Evolutionary conservation across 2,888 invertebrate species (phyloP), one percentile per base, ranked within the genome.

Genomic region (Eupithecia vulgata): DNA sequence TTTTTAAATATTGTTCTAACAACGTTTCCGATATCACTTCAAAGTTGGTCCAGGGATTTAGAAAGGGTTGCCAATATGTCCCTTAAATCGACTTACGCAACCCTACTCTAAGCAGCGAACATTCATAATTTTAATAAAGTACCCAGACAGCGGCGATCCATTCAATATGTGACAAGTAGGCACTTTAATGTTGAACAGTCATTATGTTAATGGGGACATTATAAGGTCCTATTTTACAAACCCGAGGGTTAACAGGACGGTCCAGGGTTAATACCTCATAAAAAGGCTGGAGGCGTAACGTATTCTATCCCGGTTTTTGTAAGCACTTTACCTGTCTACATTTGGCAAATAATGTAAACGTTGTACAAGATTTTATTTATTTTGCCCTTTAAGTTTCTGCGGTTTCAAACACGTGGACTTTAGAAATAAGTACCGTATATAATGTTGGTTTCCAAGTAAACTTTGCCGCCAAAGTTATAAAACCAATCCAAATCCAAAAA

Each of bases 121-220:
- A 71, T 61, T 73, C 59, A 70, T 70, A 68, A 74, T 71, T 68
- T 40, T 65, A 66, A 72, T 42, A 37, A 13, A 61, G 25, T 25
- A 72, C 67, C 70, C 62, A 67, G 21, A 40, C 67, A 37, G 34
- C n/a, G 30, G 37, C 40, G 13, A 61, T 74, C 73, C 42, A 40
- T 62, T 65, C 72, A 76, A 75, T 77, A 75, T 72, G 75, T 79
- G 72, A 74, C 72, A 74, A 76, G 74, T 72, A 73, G 30, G 35
- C 8, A 62, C 69, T 67, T n/a, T 64, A 64, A 48, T 37, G 67
- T 25, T 68, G 42, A 42, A 70, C 48, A 62, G 52, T 57, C 67
- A 77, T 75, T 78, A 80, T 77, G 79, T 61, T 75, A 77, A 78
- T 75, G 74, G 69, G 67, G 48, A 73, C 73, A 71, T 78, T 75